These are phyloP conservation scores for Drosophila watanabei DNA, from an alignment of 1,140 invertebrate genomes.

Conservation along the genomic window DNA sequence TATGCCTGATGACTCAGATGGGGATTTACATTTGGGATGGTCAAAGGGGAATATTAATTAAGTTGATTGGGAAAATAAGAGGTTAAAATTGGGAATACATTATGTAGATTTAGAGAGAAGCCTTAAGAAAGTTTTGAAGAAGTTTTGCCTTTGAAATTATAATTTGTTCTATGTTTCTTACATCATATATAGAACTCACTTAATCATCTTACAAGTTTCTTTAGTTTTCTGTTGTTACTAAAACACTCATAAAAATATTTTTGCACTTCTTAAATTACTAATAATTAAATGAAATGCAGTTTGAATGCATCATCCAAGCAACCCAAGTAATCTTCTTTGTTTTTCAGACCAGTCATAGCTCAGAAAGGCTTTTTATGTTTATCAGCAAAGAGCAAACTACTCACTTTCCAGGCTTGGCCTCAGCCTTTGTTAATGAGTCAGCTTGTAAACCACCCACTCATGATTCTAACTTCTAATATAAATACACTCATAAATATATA, in stretches of 20 bases:
- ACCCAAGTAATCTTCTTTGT: constrained; percentile 18
- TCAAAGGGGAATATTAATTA: not conserved
- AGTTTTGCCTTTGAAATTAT: not conserved
- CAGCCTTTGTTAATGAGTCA: constrained; percentile 14
- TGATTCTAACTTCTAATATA: constrained; percentile 3
- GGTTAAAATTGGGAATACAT: no score
- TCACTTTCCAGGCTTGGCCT: constrained; percentile 2
- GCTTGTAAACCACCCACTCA: not conserved
- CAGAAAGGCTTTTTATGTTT: constrained; percentile 2
- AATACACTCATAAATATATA: not conserved
- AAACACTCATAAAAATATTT: not conserved
- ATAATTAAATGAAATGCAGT: not conserved
- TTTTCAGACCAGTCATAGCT: constrained; percentile 9
- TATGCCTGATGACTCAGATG: constrained; percentile 28
- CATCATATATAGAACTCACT: not conserved
- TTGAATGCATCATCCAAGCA: constrained; percentile 1
- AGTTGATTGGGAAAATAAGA: not conserved
- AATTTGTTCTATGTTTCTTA: not conserved
- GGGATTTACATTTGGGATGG: constrained; percentile 24
- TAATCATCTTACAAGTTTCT: not conserved
- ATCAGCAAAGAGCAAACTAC: constrained; percentile 24
- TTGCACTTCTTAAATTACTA: not conserved
- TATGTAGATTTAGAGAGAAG: not conserved
- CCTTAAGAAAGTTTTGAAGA: not conserved
- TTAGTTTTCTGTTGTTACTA: not conserved